These are phyloP conservation scores for Neomorphus geoffroyi DNA, from an alignment of 2,797 vertebrate genomes.

Conservation along the genomic window DNA sequence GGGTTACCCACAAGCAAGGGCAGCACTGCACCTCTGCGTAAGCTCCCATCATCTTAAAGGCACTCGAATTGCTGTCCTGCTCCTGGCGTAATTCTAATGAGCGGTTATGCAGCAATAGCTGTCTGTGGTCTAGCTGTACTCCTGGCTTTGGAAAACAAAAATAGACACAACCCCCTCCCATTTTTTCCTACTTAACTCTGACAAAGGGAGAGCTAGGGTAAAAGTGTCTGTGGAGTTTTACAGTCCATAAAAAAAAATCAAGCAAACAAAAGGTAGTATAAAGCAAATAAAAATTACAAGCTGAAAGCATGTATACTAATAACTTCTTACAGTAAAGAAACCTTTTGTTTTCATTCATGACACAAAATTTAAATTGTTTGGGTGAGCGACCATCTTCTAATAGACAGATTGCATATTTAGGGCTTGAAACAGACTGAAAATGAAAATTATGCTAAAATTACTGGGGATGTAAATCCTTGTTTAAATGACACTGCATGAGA, in stretches of 20 bases:
- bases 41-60: background rate
- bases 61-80: background rate
- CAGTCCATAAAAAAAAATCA: background rate
- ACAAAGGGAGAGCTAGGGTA: background rate
- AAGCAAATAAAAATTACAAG: background rate
- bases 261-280: background rate
- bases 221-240: background rate
- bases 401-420: background rate
- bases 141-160: background rate
- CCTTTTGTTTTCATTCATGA: background rate
- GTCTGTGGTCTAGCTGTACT: background rate
- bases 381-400: background rate
- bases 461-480: slow-evolving; percentile 28
- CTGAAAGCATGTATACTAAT: background rate
- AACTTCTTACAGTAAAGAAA: background rate
- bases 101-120: background rate
- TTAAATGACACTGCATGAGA: background rate
- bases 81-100: background rate
- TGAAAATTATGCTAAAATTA: background rate
- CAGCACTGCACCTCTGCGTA: background rate
- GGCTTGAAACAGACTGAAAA: background rate
- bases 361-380: slow-evolving; percentile 1
- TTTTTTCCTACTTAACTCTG: background rate
- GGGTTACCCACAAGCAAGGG: background rate
- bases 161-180: background rate